These are phyloP conservation scores for Alethe castanea DNA, from an alignment of 2,113 vertebrate genomes.

Conservation along the genomic window DNA sequence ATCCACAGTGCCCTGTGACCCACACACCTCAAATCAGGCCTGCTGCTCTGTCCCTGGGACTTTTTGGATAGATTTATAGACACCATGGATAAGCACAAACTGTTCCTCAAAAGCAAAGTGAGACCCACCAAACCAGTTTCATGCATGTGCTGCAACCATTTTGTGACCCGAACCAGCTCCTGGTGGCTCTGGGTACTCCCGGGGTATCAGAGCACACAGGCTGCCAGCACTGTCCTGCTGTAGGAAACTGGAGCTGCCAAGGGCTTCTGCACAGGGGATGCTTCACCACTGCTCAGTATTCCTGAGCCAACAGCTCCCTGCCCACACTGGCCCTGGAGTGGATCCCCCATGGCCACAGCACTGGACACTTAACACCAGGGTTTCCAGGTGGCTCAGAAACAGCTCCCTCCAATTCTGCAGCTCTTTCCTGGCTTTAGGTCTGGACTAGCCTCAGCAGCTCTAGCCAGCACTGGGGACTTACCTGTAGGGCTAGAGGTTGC, in stretches of 20 bases:
- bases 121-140: neutral
- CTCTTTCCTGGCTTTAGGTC: neutral
- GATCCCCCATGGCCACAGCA: fast-evolving
- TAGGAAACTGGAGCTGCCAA: neutral
- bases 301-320: fast-evolving
- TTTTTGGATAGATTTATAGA: neutral
- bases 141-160: fast-evolving
- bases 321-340: fast-evolving
- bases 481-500: neutral
- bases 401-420: neutral
- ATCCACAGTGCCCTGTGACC: neutral
- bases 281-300: neutral
- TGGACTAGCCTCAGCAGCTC: neutral
- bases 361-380: fast-evolving
- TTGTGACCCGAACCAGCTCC: neutral
- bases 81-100: neutral
- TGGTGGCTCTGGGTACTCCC: fast-evolving
- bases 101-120: neutral
- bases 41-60: neutral
- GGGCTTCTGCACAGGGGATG: neutral
- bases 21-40: neutral
- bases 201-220: neutral
- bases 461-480: neutral
- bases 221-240: neutral
- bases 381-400: neutral